These are phyloP conservation scores for Bombus impatiens DNA, from an alignment of 1,140 invertebrate genomes.

Conservation along the genomic window DNA sequence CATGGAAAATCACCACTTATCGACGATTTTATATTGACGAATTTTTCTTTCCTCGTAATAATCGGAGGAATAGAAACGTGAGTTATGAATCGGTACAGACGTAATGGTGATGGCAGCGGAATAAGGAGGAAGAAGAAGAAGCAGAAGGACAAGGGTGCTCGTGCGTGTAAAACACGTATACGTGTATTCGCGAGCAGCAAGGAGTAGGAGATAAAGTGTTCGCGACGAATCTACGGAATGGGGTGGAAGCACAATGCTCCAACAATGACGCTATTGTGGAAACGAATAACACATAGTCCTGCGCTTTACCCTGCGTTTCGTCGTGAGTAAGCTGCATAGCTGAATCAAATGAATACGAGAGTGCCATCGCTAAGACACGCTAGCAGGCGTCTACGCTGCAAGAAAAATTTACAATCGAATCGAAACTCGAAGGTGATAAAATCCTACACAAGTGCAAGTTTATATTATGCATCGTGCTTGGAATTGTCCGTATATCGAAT, in stretches of 20 bases:
- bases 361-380: constrained; percentile 72
- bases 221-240: constrained; percentile 77
- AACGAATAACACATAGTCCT: constrained; percentile 78
- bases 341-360: constrained; percentile 78
- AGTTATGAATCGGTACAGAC: constrained; percentile 19
- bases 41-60: constrained; percentile 30
- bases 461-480: neutral
- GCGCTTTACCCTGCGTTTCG: constrained; percentile 72
- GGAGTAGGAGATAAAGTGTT: constrained; percentile 74
- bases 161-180: constrained; percentile 66
- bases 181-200: constrained; percentile 61
- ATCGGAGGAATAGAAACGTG: constrained; percentile 7
- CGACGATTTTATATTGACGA: constrained; percentile 31
- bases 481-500: neutral
- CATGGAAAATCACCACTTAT: no score
- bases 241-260: constrained; percentile 77
- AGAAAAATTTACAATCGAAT: constrained; percentile 37
- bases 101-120: constrained; percentile 1
- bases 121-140: constrained; percentile 37
- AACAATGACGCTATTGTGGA: constrained; percentile 79
- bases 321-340: constrained; percentile 73
- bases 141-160: constrained; percentile 53
- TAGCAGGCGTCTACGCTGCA: constrained; percentile 13
- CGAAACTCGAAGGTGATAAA: neutral
- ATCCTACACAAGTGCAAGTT: neutral